These are phyloP conservation scores for Amia ocellicauda DNA, from an alignment of 2,113 vertebrate species.

Conservation along the genomic window DNA sequence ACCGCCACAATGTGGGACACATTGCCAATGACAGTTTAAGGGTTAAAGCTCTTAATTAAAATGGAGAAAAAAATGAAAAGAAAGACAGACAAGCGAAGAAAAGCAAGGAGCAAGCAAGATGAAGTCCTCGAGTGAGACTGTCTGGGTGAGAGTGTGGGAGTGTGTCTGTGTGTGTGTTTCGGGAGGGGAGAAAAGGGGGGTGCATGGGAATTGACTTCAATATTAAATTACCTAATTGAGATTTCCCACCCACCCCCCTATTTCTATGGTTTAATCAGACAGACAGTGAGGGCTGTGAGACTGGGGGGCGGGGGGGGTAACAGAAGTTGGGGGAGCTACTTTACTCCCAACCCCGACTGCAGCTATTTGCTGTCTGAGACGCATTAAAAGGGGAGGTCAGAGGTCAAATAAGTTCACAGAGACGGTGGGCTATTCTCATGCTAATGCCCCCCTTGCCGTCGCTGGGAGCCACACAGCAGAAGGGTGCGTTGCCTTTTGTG, in stretches of 20 bases:
- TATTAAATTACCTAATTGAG: conserved; percentile 53
- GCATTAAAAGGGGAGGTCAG: conserved; percentile 68
- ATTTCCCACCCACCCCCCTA: conserved; percentile 30
- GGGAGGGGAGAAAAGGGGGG: neutral
- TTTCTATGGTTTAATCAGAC: conserved; percentile 20
- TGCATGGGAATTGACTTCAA: conserved; percentile 61
- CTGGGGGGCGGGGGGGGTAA: conserved; percentile 22
- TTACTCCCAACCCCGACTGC: conserved; percentile 44
- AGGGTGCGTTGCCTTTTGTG: too few species aligned
- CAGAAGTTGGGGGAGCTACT: conserved; percentile 30
- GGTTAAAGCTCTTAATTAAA: conserved; percentile 67
- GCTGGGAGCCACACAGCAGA: too few species aligned
- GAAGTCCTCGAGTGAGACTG: conserved; percentile 55
- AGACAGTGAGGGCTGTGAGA: conserved; percentile 10
- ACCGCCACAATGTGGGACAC: conserved; percentile 22
- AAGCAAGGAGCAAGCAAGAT: conserved; percentile 53
- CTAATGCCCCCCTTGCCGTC: conserved; percentile 53
- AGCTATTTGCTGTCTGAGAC: conserved; percentile 75
- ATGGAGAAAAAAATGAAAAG: conserved; percentile 58
- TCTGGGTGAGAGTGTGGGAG: conserved; percentile 68
- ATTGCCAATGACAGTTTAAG: conserved; percentile 46
- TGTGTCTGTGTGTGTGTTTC: conserved; percentile 27
- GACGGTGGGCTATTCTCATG: conserved; percentile 75
- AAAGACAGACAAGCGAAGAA: conserved; percentile 48
- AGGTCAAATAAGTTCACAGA: conserved; percentile 81